Base-by-base conservation (phyloP, 2,888 invertebrate species). In the Zygogramma bicolorata region DNA sequence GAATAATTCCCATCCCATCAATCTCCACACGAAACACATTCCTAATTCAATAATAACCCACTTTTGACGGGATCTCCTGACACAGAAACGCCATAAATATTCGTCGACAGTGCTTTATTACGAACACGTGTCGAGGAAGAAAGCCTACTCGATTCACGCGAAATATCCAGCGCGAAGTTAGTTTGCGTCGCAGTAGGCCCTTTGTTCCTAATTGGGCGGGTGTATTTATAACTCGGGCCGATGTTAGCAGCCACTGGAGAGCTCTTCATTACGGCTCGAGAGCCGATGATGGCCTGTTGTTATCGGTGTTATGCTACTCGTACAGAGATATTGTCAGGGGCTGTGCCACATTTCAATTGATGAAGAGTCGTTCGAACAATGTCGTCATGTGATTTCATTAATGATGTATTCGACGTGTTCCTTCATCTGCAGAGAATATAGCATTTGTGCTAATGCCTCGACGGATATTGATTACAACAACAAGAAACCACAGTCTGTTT, bases 111-210 rank as follows among this genome's bases (percentile, higher is more conserved):
- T 74, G 68, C 63, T 76, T 74, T 76, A 76, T 76, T 74, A 70
- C 62, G 70, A 71, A 73, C 76, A 76, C 74, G 69, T 76, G 76
- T 72, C 71, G 58, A 20, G 65, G 62, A 42, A 68, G 65, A 74
- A 62, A 42, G 71, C 60, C 29, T 62, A 65, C 70, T 66, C 76
- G 77, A 77, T 75, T 77, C 77, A 77, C 75, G 70, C 74, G 73
- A 77, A 77, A 76, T 77, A 75, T 77, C 77, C 75, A 73, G 53
- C 49, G 67, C 42, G 31, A 46, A 61, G 69, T 73, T 49, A 67
- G 67, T 72, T 72, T 70, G 65, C 73, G 58, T 65, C 73, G 73
- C 73, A 69, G 61, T 66, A 73, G 61, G 69, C 65, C 69, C 69
- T 73, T 69, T 69, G 66, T 66, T 69, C 65, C 62, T 73, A 73